Evolutionary conservation across 2,888 invertebrate genomes (phyloP), one percentile per base, ranked within the genome.

Genomic region (Drosophila colorata): DNA sequence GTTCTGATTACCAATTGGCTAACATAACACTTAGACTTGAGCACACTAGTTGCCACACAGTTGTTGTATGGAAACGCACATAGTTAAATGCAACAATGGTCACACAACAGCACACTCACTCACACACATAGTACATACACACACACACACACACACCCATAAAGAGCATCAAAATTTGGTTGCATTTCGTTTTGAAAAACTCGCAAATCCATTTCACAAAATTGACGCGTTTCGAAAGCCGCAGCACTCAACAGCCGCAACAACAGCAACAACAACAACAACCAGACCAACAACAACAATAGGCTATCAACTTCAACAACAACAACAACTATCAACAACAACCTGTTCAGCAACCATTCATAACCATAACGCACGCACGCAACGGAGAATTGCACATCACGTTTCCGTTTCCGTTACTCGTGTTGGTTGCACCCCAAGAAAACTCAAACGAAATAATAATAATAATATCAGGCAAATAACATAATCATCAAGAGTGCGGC

Each of bases 331-430:
- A 28, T 20, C 46, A 53, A 23, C 41, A 49, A 52, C 44, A 55
- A 51, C 31, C 47, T 47, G 65, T 31, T 59, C 68, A 73, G 56
- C 73, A 67, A 63, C 33, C 77, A 69, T 70, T 65, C 68, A 73
- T 67, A 81, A 59, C 66, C 80, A 80, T 66, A 76, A 63, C 52
- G 67, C 69, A 84, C 75, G 69, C 74, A 83, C 70, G 52, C 78
- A 64, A 40, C 69, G 78, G 84, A 77, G 46, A 68, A 66, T 59
- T 63, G 51, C 74, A 69, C 61, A 59, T 59, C 69, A 64, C 69
- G 58, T 69, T 65, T 51, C 57, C 60, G 73, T 74, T 72, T 56
- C 61, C 57, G 63, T 60, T 65, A 53, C 46, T 75, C 69, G 60
- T 52, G 56, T 68, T 72, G 74, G 60, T 44, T 67, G 71, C 71